Percentiles rank a stretch among this genome's conserved stretches.
These are phyloP conservation scores for Daboia siamensis DNA, from an alignment of 2,113 vertebrate genomes.

Conservation along the genomic window DNA sequence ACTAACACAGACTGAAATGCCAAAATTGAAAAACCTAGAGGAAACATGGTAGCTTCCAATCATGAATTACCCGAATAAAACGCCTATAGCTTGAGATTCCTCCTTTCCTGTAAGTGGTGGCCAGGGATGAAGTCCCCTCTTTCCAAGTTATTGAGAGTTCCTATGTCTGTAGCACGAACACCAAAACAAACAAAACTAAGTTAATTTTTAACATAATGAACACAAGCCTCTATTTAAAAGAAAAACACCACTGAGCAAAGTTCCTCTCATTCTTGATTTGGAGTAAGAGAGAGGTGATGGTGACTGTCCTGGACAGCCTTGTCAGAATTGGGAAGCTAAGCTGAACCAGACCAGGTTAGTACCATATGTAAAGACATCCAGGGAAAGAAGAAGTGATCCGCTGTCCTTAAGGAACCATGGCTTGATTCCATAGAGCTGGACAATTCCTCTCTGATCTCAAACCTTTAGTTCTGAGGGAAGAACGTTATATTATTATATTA, in stretches of 20 bases:
- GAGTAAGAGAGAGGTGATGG: neutral
- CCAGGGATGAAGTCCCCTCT: neutral
- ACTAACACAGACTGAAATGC: too few species aligned
- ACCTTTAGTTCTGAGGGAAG: neutral
- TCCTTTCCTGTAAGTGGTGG: neutral
- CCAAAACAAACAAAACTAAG: neutral
- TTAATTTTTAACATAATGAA: neutral
- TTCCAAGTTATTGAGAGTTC: neutral
- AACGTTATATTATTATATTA: too few species aligned
- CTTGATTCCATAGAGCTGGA: neutral
- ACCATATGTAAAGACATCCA: neutral
- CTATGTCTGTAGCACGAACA: neutral
- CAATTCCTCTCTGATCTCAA: neutral
- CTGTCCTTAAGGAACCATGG: neutral
- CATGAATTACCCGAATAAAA: neutral
- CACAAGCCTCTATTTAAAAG: neutral
- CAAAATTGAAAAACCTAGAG: neutral
- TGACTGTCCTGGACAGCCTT: neutral
- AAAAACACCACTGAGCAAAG: neutral
- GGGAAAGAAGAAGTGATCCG: neutral
- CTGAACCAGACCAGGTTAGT: neutral
- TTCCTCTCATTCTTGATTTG: neutral
- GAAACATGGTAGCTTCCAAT: neutral
- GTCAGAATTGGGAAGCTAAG: neutral
- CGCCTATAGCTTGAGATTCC: neutral